Conservation (phyloP, 2,888 invertebrate genomes). For the Cheilosia grossa region DNA sequence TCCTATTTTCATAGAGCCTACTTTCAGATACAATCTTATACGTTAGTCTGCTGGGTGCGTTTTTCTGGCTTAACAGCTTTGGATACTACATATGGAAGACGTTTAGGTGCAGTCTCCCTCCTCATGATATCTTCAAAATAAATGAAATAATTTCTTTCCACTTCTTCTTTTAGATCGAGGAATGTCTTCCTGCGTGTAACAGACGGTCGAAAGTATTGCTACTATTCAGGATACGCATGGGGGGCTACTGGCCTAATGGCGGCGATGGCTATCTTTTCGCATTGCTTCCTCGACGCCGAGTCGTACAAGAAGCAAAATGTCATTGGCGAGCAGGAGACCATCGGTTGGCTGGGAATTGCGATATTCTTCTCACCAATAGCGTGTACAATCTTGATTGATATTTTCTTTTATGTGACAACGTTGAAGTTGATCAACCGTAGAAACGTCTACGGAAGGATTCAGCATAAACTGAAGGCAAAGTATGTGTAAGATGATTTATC, state of each 20-base stretch:
- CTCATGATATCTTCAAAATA: neutral
- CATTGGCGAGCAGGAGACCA: constrained; percentile 88
- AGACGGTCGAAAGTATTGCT: constrained; percentile 93
- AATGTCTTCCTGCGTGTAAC: constrained; percentile 93
- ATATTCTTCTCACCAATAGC: constrained; percentile 93
- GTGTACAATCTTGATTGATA: constrained; percentile 90
- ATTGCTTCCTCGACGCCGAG: constrained; percentile 88
- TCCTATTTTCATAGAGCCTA: neutral
- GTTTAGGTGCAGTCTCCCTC: constrained; percentile 85
- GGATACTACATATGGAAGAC: constrained; percentile 95
- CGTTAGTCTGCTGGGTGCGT: constrained; percentile 90
- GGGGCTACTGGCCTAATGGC: constrained; percentile 89
- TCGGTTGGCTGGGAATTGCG: constrained; percentile 91
- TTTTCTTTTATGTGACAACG: constrained; percentile 92
- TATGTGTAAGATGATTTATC: constrained; percentile 80
- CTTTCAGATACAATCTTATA: constrained; percentile 89
- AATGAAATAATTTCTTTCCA: neutral
- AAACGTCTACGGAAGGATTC: constrained; percentile 93
- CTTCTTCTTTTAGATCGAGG: constrained; percentile 85
- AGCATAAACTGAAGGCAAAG: constrained; percentile 93
- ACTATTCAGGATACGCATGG: constrained; percentile 93
- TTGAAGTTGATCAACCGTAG: constrained; percentile 90
- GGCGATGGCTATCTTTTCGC: constrained; percentile 90
- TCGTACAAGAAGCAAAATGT: constrained; percentile 84
- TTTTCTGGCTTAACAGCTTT: constrained; percentile 93